phyloP scores from a whole-genome alignment of 1,140 invertebrate genomes.

The Caerostris darwini region DNA sequence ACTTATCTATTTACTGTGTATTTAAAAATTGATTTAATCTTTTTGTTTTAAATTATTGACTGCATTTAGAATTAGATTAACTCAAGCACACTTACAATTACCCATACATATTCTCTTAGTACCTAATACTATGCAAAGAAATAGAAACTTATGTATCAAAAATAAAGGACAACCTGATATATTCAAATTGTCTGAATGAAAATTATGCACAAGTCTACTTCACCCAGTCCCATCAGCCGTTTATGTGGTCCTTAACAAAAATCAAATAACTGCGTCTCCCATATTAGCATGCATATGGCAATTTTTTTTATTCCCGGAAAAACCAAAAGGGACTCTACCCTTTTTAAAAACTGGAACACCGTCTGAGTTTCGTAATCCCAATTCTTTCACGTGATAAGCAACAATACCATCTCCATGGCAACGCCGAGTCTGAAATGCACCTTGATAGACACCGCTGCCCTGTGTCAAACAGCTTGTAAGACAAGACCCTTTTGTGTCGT shows the following conservation, averaged over 20 bases:
- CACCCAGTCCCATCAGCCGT: not conserved
- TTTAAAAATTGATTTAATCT: too few species aligned
- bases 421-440: not conserved
- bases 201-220: not conserved
- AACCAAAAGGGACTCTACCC: not conserved
- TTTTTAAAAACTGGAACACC: conserved; percentile 11
- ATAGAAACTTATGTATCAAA: not conserved
- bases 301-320: not conserved
- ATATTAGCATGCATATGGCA: not conserved
- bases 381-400: conserved; percentile 21
- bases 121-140: too few species aligned
- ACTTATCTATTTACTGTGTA: too few species aligned
- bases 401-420: conserved; percentile 24
- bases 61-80: too few species aligned
- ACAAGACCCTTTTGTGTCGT: not conserved
- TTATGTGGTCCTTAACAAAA: not conserved
- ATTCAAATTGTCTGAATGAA: not conserved
- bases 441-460: not conserved
- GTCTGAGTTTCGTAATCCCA: conserved; percentile 21
- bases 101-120: too few species aligned
- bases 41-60: too few species aligned
- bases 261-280: not conserved
- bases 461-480: not conserved
- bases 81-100: too few species aligned
- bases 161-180: not conserved